Evolutionary conservation across 2,888 invertebrate genomes (phyloP), one percentile per base, ranked within the genome.

Genomic region (Diabrotica balteata): DNA sequence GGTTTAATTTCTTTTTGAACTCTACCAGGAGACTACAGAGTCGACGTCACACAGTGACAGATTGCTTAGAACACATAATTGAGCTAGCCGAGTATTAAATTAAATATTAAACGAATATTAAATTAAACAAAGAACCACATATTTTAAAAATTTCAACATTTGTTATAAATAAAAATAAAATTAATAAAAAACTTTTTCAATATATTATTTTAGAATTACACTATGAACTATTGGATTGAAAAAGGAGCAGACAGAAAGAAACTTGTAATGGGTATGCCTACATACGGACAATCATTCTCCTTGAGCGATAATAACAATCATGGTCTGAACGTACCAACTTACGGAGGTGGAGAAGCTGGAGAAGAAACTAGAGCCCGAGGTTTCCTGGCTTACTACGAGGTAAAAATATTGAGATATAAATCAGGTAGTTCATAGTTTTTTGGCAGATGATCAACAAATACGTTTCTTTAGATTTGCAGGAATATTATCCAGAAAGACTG

Each of bases 281-380:
- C 94, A 86, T 96, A 96, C 78, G 96, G 95, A 0, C 95, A 95
- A 80, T 93, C 94, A 0, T 96, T 95, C 84, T 91, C 93, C 0
- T 83, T 96, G 63, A 90, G 91, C 17, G 91, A 93, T 73, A 84
- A 85, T 45, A 86, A 86, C 8, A 87, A 90, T 55, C 85, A 85
- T 63, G 91, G 90, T 1, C 84, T 95, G 5, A 94, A 95, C 78
- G 90, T 90, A 0, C 89, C 91, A 0, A 90, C 94, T 0, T 93
- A 93, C 76, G 95, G 95, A 0, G 94, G 94, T 1, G 95, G 95
- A 0, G 94, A 95, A 81, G 95, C 94, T 1, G 96, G 96, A 0
- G 94, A 94, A 76, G 93, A 91, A 62, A 95, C 95, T 0, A 87
- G 94, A 79, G 94, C 95, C 4, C 87, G 94, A 81, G 96, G 96